A percentile compares a stretch with the other conserved stretches of the same genome.
Evolutionary conservation across 30 jellyfish, hydroid and myxozoan genomes (phyloP).

Genomic region (Aurelia sp.): DNA sequence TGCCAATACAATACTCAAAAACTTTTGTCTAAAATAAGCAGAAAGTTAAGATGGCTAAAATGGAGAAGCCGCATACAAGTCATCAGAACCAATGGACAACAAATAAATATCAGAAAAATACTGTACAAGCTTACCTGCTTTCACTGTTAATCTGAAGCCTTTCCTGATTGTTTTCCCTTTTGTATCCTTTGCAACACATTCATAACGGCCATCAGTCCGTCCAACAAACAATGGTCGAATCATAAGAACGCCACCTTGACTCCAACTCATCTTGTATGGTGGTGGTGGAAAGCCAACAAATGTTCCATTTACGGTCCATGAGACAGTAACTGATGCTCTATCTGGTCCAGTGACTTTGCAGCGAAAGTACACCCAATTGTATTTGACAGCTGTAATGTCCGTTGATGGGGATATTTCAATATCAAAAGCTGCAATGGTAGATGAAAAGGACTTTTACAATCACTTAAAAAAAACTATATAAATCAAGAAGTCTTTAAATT

Average conservation of each 20-base stretch:
- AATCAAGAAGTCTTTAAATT: too few relatives aligned
- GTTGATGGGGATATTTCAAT: constrained; percentile 53
- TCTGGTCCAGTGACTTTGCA: constrained; percentile 68
- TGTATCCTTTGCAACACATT: constrained; percentile 57
- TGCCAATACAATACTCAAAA: too few relatives aligned
- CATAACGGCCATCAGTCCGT: constrained; percentile 74
- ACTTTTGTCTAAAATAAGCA: too few relatives aligned
- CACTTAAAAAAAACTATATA: too few relatives aligned
- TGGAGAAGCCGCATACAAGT: too few relatives aligned
- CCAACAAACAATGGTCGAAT: constrained; percentile 79
- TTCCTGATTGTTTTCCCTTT: constrained; percentile 40
- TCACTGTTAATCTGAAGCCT: constrained; percentile 61
- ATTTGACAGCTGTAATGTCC: constrained; percentile 48
- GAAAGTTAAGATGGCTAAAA: too few relatives aligned
- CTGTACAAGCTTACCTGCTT: constrained; percentile 45
- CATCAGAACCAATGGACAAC: not conserved
- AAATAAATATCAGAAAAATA: not conserved
- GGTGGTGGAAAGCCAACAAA: constrained; percentile 59
- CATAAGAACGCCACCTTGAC: constrained; percentile 61
- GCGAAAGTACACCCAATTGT: constrained; percentile 52
- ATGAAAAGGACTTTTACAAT: too few relatives aligned
- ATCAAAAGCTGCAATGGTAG: constrained; percentile 31
- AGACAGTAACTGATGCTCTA: constrained; percentile 6
- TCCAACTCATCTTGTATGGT: constrained; percentile 25
- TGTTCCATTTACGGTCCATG: constrained; percentile 43